Base-by-base conservation (phyloP, 1,140 invertebrate species). In the Solen grandis region DNA sequence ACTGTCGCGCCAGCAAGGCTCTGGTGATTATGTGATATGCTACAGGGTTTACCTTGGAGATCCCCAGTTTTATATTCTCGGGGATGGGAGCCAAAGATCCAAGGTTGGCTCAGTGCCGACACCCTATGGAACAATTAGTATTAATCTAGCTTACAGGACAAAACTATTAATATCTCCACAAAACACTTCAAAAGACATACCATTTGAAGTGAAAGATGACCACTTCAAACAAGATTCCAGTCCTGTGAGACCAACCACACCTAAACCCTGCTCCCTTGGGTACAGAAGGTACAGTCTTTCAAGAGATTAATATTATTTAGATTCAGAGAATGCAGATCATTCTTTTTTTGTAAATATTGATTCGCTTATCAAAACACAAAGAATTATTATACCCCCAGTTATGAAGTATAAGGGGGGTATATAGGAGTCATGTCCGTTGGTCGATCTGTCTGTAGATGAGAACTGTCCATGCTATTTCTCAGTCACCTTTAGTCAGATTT, bases 161-260 rank as follows among this genome's bases (percentile, higher is more conserved):
- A 97, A 97, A 92, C 95, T 97, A 93, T 96, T 96, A 1, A 96
- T 97, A 88, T 96, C 96, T 2, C 96, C 96, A 13, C 96, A 96
- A 81, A 95, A 95, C 68, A 85, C 85, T 22, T 65, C 94, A 55
- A 94, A 94, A 70, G 94, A 95, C 78, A 90, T 93, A 74, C 94
- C 95, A 2, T 95, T 97, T 62, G 95, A 97, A 94, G 89, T 97
- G 2, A 97, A 98, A 88, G 97, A 97, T 90, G 96, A 98, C 93
- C 96, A 98, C 91, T 98, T 98, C 96, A 96, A 91, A 92, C 95
- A 79, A 96, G 95, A 93, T 95, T 81, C 52, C 52, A 86, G 84
- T 83, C 87, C 88, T 22, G 59, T 46, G 13, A 75, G 81, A 77
- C 59, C 78, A 50, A 87, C 86, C 29, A 83, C 86, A n/a, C 87